A percentile compares a stretch with the other conserved stretches of the same genome.
phyloP scores from a whole-genome alignment of 2,113 vertebrate genomes.

The Oreotragus oreotragus region DNA sequence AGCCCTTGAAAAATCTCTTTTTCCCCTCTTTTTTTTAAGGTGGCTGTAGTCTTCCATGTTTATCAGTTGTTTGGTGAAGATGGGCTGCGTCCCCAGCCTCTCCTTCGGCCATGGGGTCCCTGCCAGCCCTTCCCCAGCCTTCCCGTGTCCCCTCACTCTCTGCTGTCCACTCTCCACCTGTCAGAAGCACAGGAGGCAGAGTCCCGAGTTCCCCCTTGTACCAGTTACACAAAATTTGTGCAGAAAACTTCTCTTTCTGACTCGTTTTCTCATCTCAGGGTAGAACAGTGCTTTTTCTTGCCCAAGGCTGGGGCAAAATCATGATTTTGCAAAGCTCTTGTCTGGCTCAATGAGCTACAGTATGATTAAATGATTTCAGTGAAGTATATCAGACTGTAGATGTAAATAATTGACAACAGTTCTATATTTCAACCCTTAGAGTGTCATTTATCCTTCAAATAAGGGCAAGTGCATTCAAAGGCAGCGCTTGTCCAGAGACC shows the following conservation, averaged over 20 bases:
- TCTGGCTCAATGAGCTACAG: not conserved
- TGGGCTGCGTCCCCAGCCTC: not conserved
- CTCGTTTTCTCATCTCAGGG: not conserved
- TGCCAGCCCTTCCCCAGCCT: accelerated
- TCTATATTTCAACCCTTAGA: not conserved
- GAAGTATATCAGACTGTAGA: not conserved
- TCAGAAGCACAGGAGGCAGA: not conserved
- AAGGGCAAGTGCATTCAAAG: not conserved
- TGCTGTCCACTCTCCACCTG: not conserved
- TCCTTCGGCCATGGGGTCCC: accelerated
- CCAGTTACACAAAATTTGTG: not conserved
- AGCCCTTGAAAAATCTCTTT: no score
- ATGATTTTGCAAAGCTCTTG: not conserved
- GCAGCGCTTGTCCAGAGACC: accelerated
- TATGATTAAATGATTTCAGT: not conserved
- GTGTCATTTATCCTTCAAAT: not conserved
- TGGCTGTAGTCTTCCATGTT: not conserved
- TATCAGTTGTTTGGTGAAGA: not conserved
- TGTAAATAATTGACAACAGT: not conserved
- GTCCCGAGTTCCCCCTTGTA: no score
- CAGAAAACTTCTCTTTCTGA: not conserved
- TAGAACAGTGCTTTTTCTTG: no score
- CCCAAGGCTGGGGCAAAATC: not conserved
- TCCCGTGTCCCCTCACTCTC: accelerated
- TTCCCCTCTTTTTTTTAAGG: not conserved